These are phyloP conservation scores for Drosophila melanica DNA, from an alignment of 1,140 invertebrate species.

Conservation along the genomic window DNA sequence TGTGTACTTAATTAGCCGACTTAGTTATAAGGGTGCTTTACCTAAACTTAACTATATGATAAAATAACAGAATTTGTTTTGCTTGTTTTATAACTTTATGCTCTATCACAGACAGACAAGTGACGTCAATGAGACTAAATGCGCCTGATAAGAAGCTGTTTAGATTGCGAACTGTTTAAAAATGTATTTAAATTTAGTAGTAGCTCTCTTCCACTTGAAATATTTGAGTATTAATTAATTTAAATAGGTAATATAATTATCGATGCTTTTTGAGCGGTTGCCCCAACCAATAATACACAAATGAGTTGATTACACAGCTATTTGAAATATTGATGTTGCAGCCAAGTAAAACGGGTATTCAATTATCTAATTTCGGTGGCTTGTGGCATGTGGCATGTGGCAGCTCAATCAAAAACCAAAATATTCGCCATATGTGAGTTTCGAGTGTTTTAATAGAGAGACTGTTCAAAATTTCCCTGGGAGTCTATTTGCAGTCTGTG, in stretches of 20 bases:
- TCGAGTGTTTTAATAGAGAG: slow-evolving; percentile 21
- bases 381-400: slow-evolving; percentile 31
- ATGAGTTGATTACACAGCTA: slow-evolving; percentile 31
- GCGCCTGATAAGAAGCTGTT: not conserved
- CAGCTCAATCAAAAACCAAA: slow-evolving; percentile 30
- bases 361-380: slow-evolving; percentile 18
- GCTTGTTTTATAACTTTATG: not conserved
- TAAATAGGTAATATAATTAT: slow-evolving; percentile 2
- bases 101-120: not conserved
- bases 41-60: too few species aligned
- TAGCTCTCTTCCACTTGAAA: not conserved
- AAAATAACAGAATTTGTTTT: too few species aligned
- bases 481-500: slow-evolving; percentile 37
- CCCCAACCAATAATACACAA: not conserved
- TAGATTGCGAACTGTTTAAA: too few species aligned
- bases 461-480: slow-evolving; percentile 3
- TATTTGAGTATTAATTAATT: slow-evolving; percentile 1
- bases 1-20: not conserved
- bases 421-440: slow-evolving; percentile 16
- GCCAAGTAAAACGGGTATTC: slow-evolving; percentile 8
- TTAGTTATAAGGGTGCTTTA: too few species aligned
- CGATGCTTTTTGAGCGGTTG: not conserved
- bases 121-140: not conserved
- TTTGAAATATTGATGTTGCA: slow-evolving; percentile 19
- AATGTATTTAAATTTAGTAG: too few species aligned